Evolutionary conservation across 2,888 invertebrate species (phyloP).

Genomic region (Portevinia maculata): DNA sequence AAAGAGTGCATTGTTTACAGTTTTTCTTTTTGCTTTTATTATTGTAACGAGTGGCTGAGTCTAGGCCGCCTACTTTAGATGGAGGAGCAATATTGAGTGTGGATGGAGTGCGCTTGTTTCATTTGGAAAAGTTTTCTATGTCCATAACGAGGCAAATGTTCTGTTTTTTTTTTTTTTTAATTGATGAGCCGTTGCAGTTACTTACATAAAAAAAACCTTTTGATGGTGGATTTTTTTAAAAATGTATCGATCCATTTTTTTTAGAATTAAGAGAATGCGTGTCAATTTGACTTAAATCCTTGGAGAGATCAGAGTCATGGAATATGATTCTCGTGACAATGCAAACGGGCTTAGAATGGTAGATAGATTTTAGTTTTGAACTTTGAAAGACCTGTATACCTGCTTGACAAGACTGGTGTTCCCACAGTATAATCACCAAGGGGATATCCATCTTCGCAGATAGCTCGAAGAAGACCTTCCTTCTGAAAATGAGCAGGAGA

Average conservation of each 20-base stretch:
- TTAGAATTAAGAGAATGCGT: no score
- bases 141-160: conserved; percentile 22
- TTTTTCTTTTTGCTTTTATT: conserved; percentile 19
- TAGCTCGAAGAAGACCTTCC: no score
- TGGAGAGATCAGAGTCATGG: no score
- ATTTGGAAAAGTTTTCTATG: conserved; percentile 10
- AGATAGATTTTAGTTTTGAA: no score
- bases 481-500: no score
- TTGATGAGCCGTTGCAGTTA: neutral
- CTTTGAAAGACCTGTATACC: no score
- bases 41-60: conserved; percentile 36
- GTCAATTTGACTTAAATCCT: no score
- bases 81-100: neutral
- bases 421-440: no score
- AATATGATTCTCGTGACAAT: no score
- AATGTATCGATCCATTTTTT: conserved; percentile 34
- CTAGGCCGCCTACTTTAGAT: conserved; percentile 43
- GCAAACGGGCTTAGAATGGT: no score
- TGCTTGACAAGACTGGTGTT: no score
- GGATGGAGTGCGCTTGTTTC: conserved; percentile 12
- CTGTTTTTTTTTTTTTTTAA: conserved; percentile 7
- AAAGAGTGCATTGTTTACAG: conserved; percentile 53
- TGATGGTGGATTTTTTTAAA: conserved; percentile 8
- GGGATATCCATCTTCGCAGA: no score
- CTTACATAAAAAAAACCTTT: neutral